phyloP scores from a whole-genome alignment of 2,888 invertebrate species.

The Saturnia japonica region DNA sequence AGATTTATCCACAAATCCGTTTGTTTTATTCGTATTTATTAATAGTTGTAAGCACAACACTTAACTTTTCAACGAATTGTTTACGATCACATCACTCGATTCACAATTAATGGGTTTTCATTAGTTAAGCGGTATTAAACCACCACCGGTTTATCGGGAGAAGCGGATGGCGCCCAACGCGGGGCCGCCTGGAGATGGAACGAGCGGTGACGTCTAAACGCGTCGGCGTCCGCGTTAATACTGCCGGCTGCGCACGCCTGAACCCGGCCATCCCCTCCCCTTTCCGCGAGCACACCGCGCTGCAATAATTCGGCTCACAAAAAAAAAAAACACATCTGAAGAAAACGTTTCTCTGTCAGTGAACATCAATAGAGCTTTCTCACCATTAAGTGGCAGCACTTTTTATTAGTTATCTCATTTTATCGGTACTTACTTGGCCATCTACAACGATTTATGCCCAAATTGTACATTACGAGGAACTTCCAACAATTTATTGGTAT shows the following conservation, averaged over 20 bases:
- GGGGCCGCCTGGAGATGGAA: conserved; percentile 39
- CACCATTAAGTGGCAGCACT: conserved; percentile 61
- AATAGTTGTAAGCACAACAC: conserved; percentile 28
- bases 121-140: conserved; percentile 34
- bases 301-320: conserved; percentile 71
- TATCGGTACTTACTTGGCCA: conserved; percentile 62
- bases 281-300: conserved; percentile 40
- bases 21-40: conserved; percentile 34
- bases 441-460: conserved; percentile 58
- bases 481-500: not conserved
- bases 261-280: conserved; percentile 58
- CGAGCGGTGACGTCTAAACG: conserved; percentile 44
- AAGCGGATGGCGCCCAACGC: conserved; percentile 65
- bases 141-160: conserved; percentile 43
- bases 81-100: conserved; percentile 27
- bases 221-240: conserved; percentile 55
- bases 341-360: conserved; percentile 72
- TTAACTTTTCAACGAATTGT: conserved; percentile 15
- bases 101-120: conserved; percentile 29
- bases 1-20: conserved; percentile 36
- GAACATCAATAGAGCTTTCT: conserved; percentile 65
- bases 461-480: conserved; percentile 30
- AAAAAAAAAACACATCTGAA: conserved; percentile 71
- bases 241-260: conserved; percentile 78
- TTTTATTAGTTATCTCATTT: conserved; percentile 64